Base-by-base conservation (phyloP, 1,140 invertebrate species). In the Mactra quadrangularis region DNA sequence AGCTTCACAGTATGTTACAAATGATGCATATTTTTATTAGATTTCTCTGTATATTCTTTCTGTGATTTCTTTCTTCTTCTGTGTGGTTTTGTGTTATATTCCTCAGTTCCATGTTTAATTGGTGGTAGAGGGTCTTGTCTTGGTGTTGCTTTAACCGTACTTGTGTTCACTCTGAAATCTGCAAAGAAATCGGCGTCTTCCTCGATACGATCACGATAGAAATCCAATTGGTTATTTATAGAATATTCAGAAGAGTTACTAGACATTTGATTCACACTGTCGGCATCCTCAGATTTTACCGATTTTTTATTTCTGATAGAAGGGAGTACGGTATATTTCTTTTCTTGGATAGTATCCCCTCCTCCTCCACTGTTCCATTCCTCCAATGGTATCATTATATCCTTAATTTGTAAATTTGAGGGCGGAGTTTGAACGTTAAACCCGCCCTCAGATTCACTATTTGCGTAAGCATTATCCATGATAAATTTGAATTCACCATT, bases 101-200 rank as follows among this genome's bases (percentile, higher is more conserved):
- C 74, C n/a, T 29, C 47, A 25, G 60, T 71, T 27, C 19, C 38
- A 45, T 81, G 83, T 77, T 82, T 60, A 25, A 87, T 87, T 27
- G 87, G 85, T 52, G 85, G 85, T 22, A 84, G 47, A 15, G 85
- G 84, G 17, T 82, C 71, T 53, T 84, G 84, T 59, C 83, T 66
- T n/a, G 87, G 87, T 31, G 87, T 87, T 0, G 72, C 41, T 83
- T 86, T 86, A 2, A 86, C 81, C 27, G 55, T 78, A 66, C 83
- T 86, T n/a, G 87, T 86, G 35, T 87, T 86, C 0, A 87, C 76
- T 68, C 87, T 29, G 75, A 83, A 87, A 52, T 89, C 87, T n/a
- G 89, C 82, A 62, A 89, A 89, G 66, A 90, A 88, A 53, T 89
- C 87, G 15, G 87, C 87, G 22, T 89, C 85, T n/a, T 79, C 55